Evolutionary conservation across 2,888 invertebrate species (phyloP).

Genomic region (Portevinia maculata): DNA sequence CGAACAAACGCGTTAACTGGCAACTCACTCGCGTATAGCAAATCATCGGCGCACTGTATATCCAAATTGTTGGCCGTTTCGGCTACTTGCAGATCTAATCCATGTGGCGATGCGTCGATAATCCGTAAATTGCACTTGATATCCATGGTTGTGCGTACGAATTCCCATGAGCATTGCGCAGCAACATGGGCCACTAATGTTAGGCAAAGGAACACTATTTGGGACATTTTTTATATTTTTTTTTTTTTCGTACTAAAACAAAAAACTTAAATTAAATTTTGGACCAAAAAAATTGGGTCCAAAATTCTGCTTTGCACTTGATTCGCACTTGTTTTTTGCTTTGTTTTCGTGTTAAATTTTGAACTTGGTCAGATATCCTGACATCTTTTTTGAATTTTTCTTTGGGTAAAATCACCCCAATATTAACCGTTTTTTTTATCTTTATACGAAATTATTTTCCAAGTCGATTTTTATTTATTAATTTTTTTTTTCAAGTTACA

Average conservation of each 20-base stretch:
- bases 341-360: conserved; percentile 44
- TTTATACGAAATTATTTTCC: conserved; percentile 39
- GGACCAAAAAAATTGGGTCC: conserved; percentile 41
- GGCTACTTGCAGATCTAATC: conserved; percentile 83
- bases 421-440: conserved; percentile 74
- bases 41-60: conserved; percentile 90
- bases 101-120: conserved; percentile 78
- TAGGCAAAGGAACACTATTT: conserved; percentile 54
- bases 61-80: conserved; percentile 89
- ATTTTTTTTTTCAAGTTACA: conserved; percentile 45
- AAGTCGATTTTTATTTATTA: conserved; percentile 49
- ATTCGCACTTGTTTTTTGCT: conserved; percentile 39
- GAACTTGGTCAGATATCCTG: conserved; percentile 49
- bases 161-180: conserved; percentile 82
- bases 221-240: conserved; percentile 55
- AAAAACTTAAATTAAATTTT: conserved; percentile 41
- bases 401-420: conserved; percentile 66
- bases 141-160: conserved; percentile 82
- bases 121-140: conserved; percentile 82
- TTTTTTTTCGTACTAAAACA: conserved; percentile 23
- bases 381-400: conserved; percentile 72
- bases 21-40: conserved; percentile 91
- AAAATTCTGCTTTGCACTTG: conserved; percentile 30
- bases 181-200: conserved; percentile 45
- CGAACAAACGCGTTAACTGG: conserved; percentile 88